phyloP scores from a whole-genome alignment of 2,113 vertebrate genomes.

The Gambusia affinis region DNA sequence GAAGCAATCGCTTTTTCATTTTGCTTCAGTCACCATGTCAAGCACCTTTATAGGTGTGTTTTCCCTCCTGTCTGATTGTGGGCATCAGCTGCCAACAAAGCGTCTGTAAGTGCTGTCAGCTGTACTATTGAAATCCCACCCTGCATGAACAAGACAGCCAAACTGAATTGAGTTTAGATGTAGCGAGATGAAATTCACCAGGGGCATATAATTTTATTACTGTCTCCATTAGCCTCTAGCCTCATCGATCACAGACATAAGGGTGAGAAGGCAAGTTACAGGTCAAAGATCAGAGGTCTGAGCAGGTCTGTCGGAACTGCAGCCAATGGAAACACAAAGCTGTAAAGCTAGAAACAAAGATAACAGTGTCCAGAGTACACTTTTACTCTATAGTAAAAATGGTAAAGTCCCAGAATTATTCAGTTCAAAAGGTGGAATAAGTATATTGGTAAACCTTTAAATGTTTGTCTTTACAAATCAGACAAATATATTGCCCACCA shows the following conservation, averaged over 20 bases:
- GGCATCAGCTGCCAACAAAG: slow-evolving; percentile 29
- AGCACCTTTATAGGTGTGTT: slow-evolving; percentile 7
- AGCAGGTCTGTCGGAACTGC: slow-evolving; percentile 32
- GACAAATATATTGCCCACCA: no score
- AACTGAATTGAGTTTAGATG: slow-evolving; percentile 38
- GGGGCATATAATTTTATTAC: slow-evolving; percentile 41
- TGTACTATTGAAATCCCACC: slow-evolving; percentile 22
- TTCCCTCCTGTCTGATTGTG: slow-evolving; percentile 17
- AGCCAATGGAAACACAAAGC: slow-evolving; percentile 34
- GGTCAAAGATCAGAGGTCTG: slow-evolving; percentile 47
- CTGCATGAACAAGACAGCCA: slow-evolving; percentile 21
- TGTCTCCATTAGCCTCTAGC: slow-evolving; percentile 59
- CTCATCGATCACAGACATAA: slow-evolving; percentile 51
- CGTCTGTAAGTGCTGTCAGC: slow-evolving; percentile 13
- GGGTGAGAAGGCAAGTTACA: slow-evolving; percentile 53
- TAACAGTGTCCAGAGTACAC: background rate
- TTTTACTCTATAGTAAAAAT: background rate
- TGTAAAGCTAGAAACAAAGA: slow-evolving; percentile 24
- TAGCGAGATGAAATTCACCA: slow-evolving; percentile 43
- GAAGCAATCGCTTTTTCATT: background rate
- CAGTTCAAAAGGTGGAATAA: background rate
- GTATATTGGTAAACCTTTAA: background rate
- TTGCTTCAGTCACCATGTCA: slow-evolving; percentile 15
- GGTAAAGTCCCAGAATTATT: background rate
- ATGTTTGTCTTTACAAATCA: no score